A percentile compares a stretch with the other conserved stretches of the same genome.
Conservation (phyloP, 2,797 vertebrate species). For the Heliangelus exortis region DNA sequence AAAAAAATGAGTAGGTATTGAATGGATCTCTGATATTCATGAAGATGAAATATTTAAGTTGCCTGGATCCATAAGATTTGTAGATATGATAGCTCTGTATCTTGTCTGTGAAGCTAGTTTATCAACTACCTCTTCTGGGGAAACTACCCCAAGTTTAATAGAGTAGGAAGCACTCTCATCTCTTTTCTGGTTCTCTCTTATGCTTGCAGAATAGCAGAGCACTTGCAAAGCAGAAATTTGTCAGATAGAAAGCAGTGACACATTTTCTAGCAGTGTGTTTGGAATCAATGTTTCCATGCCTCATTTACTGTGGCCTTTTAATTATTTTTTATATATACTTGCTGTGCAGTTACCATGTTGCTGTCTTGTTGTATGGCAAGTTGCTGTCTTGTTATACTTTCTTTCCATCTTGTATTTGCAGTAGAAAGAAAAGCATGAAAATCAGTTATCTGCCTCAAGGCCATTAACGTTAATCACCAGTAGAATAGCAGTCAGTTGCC, state of each 20-base stretch:
- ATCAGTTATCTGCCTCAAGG: not conserved
- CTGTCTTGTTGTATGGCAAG: no score
- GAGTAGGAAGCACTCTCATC: not conserved
- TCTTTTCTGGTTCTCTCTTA: not conserved
- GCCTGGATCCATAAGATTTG: not conserved
- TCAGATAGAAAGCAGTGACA: slow-evolving; percentile 12
- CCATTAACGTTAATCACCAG: not conserved
- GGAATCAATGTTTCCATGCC: slow-evolving; percentile 41
- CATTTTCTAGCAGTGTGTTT: slow-evolving; percentile 32
- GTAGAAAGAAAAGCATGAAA: slow-evolving; percentile 14
- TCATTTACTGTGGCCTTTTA: not conserved
- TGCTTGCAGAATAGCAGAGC: slow-evolving; percentile 4
- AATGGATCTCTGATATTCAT: not conserved
- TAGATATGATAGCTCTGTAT: not conserved
- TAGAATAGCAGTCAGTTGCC: not conserved
- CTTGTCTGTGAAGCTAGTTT: not conserved
- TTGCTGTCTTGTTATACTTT: slow-evolving; percentile 41
- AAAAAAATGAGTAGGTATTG: not conserved
- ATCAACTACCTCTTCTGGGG: not conserved
- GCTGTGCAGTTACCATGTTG: slow-evolving; percentile 4
- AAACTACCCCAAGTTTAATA: not conserved
- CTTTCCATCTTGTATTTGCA: not conserved
- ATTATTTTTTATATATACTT: not conserved
- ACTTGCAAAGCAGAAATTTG: slow-evolving; percentile 47
- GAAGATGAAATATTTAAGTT: not conserved